Evolutionary conservation across 2,797 vertebrate species (phyloP).

Genomic region (Chaunax sp.): DNA sequence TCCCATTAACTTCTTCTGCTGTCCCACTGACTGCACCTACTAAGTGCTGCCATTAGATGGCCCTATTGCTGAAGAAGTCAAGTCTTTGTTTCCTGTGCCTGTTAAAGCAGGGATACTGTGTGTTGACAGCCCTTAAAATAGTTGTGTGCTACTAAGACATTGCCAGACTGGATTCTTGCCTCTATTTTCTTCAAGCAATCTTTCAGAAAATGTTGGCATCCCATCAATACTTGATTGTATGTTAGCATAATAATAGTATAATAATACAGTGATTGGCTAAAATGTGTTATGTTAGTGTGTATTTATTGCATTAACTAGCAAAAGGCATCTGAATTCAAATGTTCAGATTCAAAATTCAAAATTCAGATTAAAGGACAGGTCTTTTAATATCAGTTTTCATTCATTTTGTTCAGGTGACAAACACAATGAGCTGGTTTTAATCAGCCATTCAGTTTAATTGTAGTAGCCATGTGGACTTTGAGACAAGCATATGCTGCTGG

Average conservation of each 20-base stretch:
- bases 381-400: background rate
- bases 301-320: background rate
- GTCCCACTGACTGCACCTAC: slow-evolving; percentile 18
- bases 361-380: background rate
- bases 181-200: background rate
- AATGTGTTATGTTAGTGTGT: background rate
- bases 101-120: background rate
- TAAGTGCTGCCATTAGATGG: slow-evolving; percentile 57
- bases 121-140: background rate
- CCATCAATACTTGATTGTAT: background rate
- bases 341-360: background rate
- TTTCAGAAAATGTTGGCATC: background rate
- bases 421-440: no score
- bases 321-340: background rate
- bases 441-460: no score
- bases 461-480: no score
- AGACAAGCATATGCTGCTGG: no score
- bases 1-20: background rate
- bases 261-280: background rate
- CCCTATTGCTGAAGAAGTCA: slow-evolving; percentile 56
- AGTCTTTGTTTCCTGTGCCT: no score
- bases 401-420: background rate
- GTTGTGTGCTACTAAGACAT: background rate
- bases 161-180: background rate
- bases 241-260: background rate